phyloP scores from a whole-genome alignment of 2,888 invertebrate species.

The Congeria kusceri region DNA sequence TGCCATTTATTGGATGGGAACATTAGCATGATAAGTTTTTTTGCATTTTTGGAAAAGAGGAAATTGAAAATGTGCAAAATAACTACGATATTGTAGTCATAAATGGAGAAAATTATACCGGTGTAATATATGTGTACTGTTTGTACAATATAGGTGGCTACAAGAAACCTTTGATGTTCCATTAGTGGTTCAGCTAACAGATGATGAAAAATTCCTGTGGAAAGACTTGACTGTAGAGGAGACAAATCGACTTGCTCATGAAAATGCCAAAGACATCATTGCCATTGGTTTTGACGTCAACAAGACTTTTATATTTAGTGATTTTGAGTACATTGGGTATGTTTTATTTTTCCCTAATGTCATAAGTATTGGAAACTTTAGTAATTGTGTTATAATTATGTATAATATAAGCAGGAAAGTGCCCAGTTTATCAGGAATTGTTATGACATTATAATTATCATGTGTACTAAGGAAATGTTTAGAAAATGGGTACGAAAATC shows the following conservation, averaged over 20 bases:
- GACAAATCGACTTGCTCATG: conserved; percentile 92
- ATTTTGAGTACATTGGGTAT: conserved; percentile 97
- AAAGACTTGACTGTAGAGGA: conserved; percentile 96
- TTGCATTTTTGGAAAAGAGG: background rate
- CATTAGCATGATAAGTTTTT: too few species aligned
- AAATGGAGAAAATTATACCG: too few species aligned
- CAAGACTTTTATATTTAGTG: conserved; percentile 98
- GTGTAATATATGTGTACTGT: too few species aligned
- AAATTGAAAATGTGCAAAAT: too few species aligned
- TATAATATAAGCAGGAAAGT: background rate
- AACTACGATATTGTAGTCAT: too few species aligned
- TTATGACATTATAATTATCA: too few species aligned
- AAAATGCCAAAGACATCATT: conserved; percentile 99
- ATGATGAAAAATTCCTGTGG: conserved; percentile 99
- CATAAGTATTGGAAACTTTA: background rate
- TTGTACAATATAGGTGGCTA: conserved; percentile 90
- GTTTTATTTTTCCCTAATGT: too few species aligned
- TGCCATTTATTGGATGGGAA: too few species aligned
- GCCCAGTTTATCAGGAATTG: too few species aligned
- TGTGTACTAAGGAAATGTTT: too few species aligned
- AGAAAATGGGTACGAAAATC: too few species aligned
- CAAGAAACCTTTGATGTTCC: conserved; percentile 99
- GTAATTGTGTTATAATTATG: background rate
- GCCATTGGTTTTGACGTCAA: conserved; percentile 97
- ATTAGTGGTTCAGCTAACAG: conserved; percentile 97